phyloP scores from a whole-genome alignment of 2,113 vertebrate genomes.

The Anguilla rostrata region DNA sequence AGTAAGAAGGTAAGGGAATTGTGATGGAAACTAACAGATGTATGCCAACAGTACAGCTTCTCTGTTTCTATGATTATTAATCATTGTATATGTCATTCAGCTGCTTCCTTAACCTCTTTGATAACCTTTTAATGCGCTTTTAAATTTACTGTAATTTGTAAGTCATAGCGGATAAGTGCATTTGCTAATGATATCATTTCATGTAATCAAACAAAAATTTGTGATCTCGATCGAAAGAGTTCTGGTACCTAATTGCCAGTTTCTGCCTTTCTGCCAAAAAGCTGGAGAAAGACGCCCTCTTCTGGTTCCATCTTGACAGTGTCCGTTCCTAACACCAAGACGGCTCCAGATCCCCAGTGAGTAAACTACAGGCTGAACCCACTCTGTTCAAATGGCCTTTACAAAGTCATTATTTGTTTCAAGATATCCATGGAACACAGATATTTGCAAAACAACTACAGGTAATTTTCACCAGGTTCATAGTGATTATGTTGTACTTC shows the following conservation, averaged over 20 bases:
- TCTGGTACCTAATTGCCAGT: not conserved
- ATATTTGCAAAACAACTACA: not conserved
- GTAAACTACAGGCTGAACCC: constrained; percentile 33
- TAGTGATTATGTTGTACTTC: not conserved
- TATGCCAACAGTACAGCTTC: not conserved
- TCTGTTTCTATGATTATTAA: not conserved
- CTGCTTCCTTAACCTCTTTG: no score
- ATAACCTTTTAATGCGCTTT: no score
- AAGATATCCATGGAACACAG: not conserved
- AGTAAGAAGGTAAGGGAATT: constrained; percentile 40
- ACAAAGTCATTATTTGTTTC: not conserved
- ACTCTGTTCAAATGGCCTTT: not conserved
- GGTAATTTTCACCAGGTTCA: not conserved
- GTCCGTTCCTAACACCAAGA: constrained; percentile 65
- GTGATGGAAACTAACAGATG: not conserved
- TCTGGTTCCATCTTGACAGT: constrained; percentile 64
- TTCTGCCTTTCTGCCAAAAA: constrained; percentile 35
- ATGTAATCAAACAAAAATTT: no score
- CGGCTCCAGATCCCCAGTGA: constrained; percentile 49
- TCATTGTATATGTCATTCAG: no score
- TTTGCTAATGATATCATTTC: no score
- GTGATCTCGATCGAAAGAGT: no score
- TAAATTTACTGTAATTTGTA: no score
- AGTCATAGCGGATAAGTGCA: no score
- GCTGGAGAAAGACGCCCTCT: constrained; percentile 55